Evolutionary conservation across 2,797 vertebrate species (phyloP).

Genomic region (Lerista edwardsae): DNA sequence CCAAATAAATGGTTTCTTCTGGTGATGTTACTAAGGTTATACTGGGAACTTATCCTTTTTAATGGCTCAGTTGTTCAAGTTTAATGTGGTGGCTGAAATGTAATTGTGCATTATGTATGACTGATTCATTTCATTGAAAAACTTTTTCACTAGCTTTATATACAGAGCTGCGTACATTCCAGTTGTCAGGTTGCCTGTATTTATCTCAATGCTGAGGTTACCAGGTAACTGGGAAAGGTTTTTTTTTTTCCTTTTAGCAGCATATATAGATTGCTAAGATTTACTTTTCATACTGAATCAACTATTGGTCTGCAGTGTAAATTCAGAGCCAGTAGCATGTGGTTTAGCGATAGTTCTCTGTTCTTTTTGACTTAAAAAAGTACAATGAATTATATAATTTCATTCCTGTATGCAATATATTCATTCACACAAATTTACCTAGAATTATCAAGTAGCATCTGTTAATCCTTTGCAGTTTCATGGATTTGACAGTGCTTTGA

Average conservation of each 20-base stretch:
- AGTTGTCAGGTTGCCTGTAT: background rate
- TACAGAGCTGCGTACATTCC: background rate
- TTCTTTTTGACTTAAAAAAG: background rate
- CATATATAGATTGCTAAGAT: background rate
- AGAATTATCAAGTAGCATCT: background rate
- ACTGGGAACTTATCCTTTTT: background rate
- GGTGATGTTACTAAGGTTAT: background rate
- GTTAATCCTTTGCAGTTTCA: background rate
- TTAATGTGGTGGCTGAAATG: background rate
- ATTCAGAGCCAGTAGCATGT: background rate
- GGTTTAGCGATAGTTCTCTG: background rate
- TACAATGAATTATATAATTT: background rate
- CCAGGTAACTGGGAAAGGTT: background rate
- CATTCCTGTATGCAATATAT: background rate
- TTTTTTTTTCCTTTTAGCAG: background rate
- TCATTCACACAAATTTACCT: background rate
- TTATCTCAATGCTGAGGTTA: background rate
- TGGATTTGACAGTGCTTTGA: background rate
- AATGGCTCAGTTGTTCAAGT: conserved; percentile 3
- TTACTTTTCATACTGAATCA: background rate
- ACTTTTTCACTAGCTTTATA: background rate
- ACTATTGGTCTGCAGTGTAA: background rate
- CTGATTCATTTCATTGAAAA: background rate
- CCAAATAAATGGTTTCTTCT: rapidly evolving
- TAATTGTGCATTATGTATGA: background rate